Evolutionary conservation across 2,113 vertebrate species (phyloP), one percentile per base, ranked within the genome.

Genomic region (human): DNA sequence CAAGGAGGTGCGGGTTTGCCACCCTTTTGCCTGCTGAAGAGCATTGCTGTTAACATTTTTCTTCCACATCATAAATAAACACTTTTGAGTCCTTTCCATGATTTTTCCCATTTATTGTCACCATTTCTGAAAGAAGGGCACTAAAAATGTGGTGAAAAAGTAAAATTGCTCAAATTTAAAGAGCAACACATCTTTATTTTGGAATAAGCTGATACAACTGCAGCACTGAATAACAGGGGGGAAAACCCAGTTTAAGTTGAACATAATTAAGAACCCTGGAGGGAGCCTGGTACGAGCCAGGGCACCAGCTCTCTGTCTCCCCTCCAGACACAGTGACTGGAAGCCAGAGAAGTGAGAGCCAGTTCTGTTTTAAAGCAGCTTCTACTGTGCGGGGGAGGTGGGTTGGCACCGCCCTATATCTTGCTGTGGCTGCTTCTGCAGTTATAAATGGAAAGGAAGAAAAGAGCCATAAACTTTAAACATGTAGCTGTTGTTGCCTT

Each of bases 381-480:
- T 70, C 45, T 43, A 0, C 43, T 0, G 0, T 30, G 22, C 1
- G 12, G 75, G 55, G 3, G 40, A 82, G 32, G 30, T 27, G 18
- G 43, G 1, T 22, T 57, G 81, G 61, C 13, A 1, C 25, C 9
- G 5, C 43, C 50, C 38, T 18, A 1, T 11, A 52, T 90, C 90
- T 72, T 87, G 40, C 81, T 78, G 48, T 66, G 79, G 61, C 66
- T 93, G 50, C 32, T 81, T 8, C 27, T 35, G 66, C 0, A 1
- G 32, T 35, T 70, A 14, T 27, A 30, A 90, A 20, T 40, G 50
- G 14, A 61, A 50, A 76, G 43, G 32, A 86, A 90, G 50, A 32
- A 45, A 76, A 89, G 79, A 83, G 30, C 25, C 38, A 90, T 11
- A 43, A n/a, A 30, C 7, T 61, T 35, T 50, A 40, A 81, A 22